Percentiles rank a stretch among this genome's conserved stretches.
phyloP scores from a whole-genome alignment of 2,113 vertebrate genomes.

The Macrotis lagotis region DNA sequence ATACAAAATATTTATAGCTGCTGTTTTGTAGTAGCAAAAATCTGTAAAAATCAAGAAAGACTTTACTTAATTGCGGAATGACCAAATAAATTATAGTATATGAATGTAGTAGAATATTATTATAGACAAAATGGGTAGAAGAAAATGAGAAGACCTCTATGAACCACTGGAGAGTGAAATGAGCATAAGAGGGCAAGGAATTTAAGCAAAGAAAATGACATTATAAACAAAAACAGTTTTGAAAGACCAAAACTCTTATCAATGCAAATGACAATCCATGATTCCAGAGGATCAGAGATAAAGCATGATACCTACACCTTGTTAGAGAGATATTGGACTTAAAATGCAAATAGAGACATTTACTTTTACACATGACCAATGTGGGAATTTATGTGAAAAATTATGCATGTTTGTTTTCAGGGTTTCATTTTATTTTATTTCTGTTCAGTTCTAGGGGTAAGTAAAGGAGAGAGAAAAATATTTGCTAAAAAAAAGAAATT shows the following conservation, averaged over 20 bases:
- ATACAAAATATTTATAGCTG: not conserved
- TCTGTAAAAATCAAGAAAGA: not conserved
- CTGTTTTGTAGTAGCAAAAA: not conserved
- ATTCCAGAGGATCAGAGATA: not conserved
- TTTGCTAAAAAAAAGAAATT: not conserved
- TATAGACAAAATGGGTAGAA: not conserved
- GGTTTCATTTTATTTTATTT: not conserved
- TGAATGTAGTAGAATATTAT: not conserved
- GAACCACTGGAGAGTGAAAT: not conserved
- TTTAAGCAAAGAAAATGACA: not conserved
- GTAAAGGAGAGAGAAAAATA: not conserved
- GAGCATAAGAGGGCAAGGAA: not conserved
- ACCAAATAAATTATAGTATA: not conserved
- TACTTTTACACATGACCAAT: not conserved
- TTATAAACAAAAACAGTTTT: not conserved
- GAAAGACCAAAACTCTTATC: not conserved
- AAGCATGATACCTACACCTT: not conserved
- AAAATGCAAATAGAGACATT: not conserved
- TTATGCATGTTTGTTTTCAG: not conserved
- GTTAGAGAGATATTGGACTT: not conserved
- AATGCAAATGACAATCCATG: not conserved
- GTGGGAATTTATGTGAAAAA: not conserved
- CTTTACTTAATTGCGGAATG: not conserved
- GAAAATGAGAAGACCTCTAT: not conserved
- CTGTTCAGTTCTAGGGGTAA: not conserved